A percentile compares a stretch with the other conserved stretches of the same genome.
phyloP scores from a whole-genome alignment of 2,888 invertebrate genomes.

The Desoria tigrina region DNA sequence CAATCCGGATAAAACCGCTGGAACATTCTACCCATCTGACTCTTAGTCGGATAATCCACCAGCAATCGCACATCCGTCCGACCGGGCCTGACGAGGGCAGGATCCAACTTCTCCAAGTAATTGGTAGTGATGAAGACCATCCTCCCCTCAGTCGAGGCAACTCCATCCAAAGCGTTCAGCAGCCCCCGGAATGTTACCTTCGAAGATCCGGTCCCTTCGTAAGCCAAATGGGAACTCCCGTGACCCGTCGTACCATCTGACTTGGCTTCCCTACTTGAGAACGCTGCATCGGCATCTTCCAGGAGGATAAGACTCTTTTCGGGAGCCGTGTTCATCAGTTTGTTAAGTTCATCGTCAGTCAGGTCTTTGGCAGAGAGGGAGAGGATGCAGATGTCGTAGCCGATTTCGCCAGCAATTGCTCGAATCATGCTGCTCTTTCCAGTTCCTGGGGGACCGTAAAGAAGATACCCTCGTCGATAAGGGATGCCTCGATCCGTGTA shows the following conservation, averaged over 20 bases:
- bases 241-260: slow-evolving; percentile 7
- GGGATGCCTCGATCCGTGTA: slow-evolving; percentile 85
- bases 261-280: slow-evolving; percentile 20
- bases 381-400: slow-evolving; percentile 91
- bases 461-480: slow-evolving; percentile 88
- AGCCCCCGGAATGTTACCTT: slow-evolving; percentile 92
- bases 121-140: slow-evolving; percentile 99
- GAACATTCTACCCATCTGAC: slow-evolving; percentile 86
- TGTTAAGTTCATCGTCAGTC: slow-evolving; percentile 92
- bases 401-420: slow-evolving; percentile 90
- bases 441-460: slow-evolving; percentile 96
- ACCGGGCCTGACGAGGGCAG: slow-evolving; percentile 92
- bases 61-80: slow-evolving; percentile 89
- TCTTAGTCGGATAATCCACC: slow-evolving; percentile 72
- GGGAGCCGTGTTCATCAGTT: slow-evolving; percentile 87
- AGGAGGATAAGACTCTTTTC: slow-evolving; percentile 93
- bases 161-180: slow-evolving; percentile 97
- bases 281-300: slow-evolving; percentile 61
- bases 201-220: slow-evolving; percentile 29
- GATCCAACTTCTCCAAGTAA: slow-evolving; percentile 90
- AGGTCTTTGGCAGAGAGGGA: slow-evolving; percentile 93
- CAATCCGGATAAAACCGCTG: slow-evolving; percentile 72
- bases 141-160: slow-evolving; percentile 94
- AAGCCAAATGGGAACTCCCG: slow-evolving; percentile 30
- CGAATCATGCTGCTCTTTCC: slow-evolving; percentile 95